These are phyloP conservation scores for Rhopalosiphum padi DNA, from an alignment of 1,140 invertebrate genomes.

Conservation along the genomic window DNA sequence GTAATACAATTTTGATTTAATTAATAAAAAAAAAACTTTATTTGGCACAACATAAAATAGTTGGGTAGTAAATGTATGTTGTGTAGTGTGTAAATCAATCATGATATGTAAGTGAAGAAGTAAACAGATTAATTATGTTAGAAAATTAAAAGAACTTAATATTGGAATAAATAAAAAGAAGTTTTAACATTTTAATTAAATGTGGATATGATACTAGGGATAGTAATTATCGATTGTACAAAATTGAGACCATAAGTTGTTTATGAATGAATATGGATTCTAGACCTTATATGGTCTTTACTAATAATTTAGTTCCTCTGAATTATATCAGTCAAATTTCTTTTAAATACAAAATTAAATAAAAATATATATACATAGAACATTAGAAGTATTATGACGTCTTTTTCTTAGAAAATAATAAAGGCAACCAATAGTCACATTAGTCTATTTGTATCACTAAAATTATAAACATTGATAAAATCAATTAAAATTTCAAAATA, in stretches of 20 bases:
- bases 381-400: neutral
- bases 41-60: neutral
- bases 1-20: neutral
- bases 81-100: neutral
- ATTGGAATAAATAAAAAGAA: neutral
- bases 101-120: neutral
- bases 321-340: neutral
- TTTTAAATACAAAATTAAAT: neutral
- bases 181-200: neutral
- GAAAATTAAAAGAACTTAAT: neutral
- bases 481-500: neutral
- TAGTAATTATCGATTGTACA: neutral
- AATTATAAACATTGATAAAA: neutral
- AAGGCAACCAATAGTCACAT: neutral
- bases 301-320: neutral
- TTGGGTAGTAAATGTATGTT: neutral
- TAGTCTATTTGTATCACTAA: neutral
- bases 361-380: neutral
- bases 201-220: neutral
- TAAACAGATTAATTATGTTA: too few species aligned
- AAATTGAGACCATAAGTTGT: neutral
- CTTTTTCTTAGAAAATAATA: neutral
- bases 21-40: neutral
- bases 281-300: neutral
- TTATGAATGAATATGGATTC: neutral